Percentiles rank a stretch among this genome's conserved stretches.
phyloP scores from a whole-genome alignment of 2,113 vertebrate species.

The Pseudonaja textilis region DNA sequence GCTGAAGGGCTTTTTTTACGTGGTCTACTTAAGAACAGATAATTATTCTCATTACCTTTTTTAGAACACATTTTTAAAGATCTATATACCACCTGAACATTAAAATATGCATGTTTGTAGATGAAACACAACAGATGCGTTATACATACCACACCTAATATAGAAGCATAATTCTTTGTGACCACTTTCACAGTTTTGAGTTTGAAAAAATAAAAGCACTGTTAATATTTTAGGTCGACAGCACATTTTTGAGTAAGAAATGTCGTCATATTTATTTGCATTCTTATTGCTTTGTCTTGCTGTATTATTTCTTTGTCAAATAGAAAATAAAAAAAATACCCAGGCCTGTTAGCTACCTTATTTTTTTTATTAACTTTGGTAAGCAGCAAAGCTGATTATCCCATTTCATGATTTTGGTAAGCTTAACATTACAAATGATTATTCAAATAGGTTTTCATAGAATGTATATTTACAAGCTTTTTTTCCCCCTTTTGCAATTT shows the following conservation, averaged over 20 bases:
- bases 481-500: not conserved
- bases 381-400: not conserved
- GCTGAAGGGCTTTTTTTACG: not conserved
- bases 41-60: not conserved
- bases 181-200: not conserved
- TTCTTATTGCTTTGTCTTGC: not conserved
- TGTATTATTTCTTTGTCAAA: not conserved
- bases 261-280: not conserved
- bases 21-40: not conserved
- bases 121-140: not conserved
- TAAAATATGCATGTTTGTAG: not conserved
- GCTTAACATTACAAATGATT: not conserved
- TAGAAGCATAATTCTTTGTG: not conserved
- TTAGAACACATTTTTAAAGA: not conserved
- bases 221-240: not conserved
- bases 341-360: not conserved
- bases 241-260: not conserved
- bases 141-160: not conserved
- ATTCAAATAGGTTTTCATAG: not conserved
- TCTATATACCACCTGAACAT: not conserved
- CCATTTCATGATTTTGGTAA: not conserved
- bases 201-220: not conserved
- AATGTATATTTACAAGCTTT: not conserved
- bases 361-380: not conserved
- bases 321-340: not conserved